Percentiles rank a stretch among this genome's conserved stretches.
These are phyloP conservation scores for Eueides isabella DNA, from an alignment of 1,140 invertebrate species.

Conservation along the genomic window DNA sequence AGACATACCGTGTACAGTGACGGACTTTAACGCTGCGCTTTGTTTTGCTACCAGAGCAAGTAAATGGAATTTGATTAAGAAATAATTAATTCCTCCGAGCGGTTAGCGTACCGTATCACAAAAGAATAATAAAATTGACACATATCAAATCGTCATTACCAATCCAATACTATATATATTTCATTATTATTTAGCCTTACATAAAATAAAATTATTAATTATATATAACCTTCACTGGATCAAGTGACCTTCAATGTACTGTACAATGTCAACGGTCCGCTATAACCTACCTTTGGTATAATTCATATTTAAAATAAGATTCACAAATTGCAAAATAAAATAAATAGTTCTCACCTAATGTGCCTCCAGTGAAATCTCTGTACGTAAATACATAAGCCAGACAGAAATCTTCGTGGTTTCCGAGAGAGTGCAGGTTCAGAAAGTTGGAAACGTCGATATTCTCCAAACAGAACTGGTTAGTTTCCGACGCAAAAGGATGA, in stretches of 20 bases:
- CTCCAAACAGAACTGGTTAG: slow-evolving; percentile 97
- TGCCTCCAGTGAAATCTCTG: slow-evolving; percentile 97
- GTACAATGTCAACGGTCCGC: not conserved
- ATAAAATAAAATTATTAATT: not conserved
- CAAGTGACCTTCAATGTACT: not conserved
- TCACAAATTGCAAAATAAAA: not conserved
- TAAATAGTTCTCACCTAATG: slow-evolving; percentile 83
- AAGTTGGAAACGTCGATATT: slow-evolving; percentile 99
- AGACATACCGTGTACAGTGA: not conserved
- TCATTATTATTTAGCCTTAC: not conserved
- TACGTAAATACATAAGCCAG: slow-evolving; percentile 99
- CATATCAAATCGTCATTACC: not conserved
- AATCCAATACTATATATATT: not conserved
- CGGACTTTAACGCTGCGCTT: not conserved
- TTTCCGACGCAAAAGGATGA: slow-evolving; percentile 85
- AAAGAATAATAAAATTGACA: not conserved
- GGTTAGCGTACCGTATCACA: too few relatives aligned
- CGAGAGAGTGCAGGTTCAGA: slow-evolving; percentile 97
- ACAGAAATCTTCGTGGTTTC: slow-evolving; percentile 99
- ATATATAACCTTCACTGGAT: not conserved
- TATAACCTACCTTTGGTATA: not conserved
- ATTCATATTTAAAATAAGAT: too few relatives aligned
- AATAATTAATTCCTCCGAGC: too few relatives aligned
- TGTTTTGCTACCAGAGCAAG: not conserved
- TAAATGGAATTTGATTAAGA: too few relatives aligned